Evolutionary conservation across 2,113 vertebrate genomes (phyloP).

Genomic region (Ascaphus truei): DNA sequence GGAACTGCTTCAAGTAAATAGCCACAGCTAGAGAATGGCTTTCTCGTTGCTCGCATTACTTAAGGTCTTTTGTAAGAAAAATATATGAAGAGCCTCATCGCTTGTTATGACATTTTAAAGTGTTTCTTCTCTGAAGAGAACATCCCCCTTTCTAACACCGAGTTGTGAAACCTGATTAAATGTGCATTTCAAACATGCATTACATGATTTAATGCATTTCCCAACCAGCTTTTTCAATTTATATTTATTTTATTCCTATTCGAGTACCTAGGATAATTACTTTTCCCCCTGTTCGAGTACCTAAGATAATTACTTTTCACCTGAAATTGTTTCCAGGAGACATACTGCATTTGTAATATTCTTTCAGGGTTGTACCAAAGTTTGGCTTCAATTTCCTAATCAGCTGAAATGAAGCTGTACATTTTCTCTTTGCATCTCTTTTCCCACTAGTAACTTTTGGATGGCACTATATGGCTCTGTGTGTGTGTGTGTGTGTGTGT

Average conservation of each 20-base stretch:
- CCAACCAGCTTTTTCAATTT: slow-evolving; percentile 34
- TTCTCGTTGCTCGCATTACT: not conserved
- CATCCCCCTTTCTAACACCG: slow-evolving; percentile 16
- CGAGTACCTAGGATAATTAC: slow-evolving; percentile 41
- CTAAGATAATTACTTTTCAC: slow-evolving; percentile 33
- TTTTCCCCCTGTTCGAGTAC: slow-evolving; percentile 20
- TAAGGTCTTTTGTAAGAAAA: slow-evolving; percentile 12
- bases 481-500: too few species aligned
- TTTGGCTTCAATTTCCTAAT: slow-evolving; percentile 1
- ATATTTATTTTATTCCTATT: slow-evolving; percentile 40
- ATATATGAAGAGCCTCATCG: slow-evolving; percentile 6
- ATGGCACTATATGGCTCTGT: not conserved
- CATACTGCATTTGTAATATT: slow-evolving; percentile 16
- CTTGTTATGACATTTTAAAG: slow-evolving; percentile 4
- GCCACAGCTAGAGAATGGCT: not conserved
- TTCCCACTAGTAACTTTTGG: not conserved
- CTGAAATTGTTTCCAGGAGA: slow-evolving; percentile 31
- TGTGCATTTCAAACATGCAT: slow-evolving; percentile 33
- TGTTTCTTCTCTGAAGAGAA: slow-evolving; percentile 23
- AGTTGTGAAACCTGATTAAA: slow-evolving; percentile 30
- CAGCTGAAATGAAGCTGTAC: not conserved
- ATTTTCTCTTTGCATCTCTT: not conserved
- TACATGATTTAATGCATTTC: slow-evolving; percentile 38
- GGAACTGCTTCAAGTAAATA: too few species aligned
- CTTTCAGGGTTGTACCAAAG: slow-evolving; percentile 5